Percentiles rank a stretch among this genome's conserved stretches.
phyloP scores from a whole-genome alignment of 1,140 invertebrate genomes.

The Rhyacophila brunnea region DNA sequence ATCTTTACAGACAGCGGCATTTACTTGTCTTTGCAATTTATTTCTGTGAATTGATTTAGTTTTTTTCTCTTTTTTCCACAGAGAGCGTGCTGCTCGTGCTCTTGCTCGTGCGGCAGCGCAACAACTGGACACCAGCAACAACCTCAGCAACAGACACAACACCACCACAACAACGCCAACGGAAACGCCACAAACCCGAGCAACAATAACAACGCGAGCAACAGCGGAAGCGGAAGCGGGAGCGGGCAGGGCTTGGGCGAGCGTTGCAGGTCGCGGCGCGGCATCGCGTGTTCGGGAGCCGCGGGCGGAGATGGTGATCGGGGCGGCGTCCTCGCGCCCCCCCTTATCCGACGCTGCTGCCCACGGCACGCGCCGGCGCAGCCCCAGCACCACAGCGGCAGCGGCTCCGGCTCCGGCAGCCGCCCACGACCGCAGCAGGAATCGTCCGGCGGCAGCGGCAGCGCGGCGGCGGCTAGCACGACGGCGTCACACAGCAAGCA shows the following conservation, averaged over 20 bases:
- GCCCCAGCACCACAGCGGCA: constrained; percentile 72
- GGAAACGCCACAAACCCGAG: constrained; percentile 71
- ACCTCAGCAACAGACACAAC: constrained; percentile 69
- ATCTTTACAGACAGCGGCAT: too few species aligned
- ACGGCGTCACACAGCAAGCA: constrained; percentile 80
- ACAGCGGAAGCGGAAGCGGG: constrained; percentile 40
- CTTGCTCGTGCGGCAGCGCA: constrained; percentile 27
- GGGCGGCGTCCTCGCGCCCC: constrained; percentile 35
- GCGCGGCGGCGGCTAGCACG: constrained; percentile 47
- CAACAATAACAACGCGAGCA: constrained; percentile 40
- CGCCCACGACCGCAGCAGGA: constrained; percentile 42
- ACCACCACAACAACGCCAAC: constrained; percentile 64
- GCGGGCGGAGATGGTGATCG: constrained; percentile 48
- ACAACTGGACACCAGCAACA: constrained; percentile 35
- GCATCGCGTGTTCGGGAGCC: constrained; percentile 74
- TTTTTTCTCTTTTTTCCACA: constrained; percentile 14
- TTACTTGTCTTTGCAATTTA: too few species aligned
- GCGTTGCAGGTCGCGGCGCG: constrained; percentile 55
- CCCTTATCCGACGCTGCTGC: constrained; percentile 38
- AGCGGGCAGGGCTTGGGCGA: neutral
- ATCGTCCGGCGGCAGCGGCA: constrained; percentile 40
- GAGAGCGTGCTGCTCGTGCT: constrained; percentile 34
- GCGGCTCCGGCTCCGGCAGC: constrained; percentile 55
- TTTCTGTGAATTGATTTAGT: too few species aligned
- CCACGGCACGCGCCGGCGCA: constrained; percentile 52